phyloP scores from a whole-genome alignment of 1,140 invertebrate genomes.

The Prorops nasuta region DNA sequence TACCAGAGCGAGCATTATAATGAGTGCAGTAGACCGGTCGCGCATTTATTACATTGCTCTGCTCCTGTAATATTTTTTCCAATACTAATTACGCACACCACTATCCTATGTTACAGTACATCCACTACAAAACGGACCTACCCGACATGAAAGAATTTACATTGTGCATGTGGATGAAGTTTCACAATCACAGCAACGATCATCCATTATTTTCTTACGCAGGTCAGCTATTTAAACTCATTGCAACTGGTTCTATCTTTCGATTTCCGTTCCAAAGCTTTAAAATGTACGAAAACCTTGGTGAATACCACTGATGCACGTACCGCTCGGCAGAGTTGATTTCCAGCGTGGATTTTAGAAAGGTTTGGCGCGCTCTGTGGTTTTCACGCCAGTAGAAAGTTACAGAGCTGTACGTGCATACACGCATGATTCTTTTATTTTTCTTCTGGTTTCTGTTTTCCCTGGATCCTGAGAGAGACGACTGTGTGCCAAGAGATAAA shows the following conservation, averaged over 20 bases:
- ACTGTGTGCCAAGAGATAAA: conserved; percentile 11
- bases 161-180: conserved; percentile 77
- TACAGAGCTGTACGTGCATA: too few species aligned
- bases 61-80: too few species aligned
- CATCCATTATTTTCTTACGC: conserved; percentile 80
- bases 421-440: too few species aligned
- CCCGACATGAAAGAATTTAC: conserved; percentile 79
- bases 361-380: conserved; percentile 10
- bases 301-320: neutral
- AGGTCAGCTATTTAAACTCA: conserved; percentile 57
- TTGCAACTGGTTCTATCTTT: neutral
- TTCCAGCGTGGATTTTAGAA: conserved; percentile 19
- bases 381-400: conserved; percentile 18
- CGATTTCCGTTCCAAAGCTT: too few species aligned
- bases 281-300: too few species aligned
- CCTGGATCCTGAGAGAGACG: neutral
- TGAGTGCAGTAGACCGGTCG: too few species aligned
- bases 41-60: too few species aligned
- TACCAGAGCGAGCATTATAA: too few species aligned
- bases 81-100: too few species aligned
- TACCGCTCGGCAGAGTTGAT: neutral
- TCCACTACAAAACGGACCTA: conserved; percentile 69
- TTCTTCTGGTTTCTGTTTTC: neutral
- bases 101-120: conserved; percentile 42
- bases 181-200: conserved; percentile 75